Percentiles rank a stretch among this genome's conserved stretches.
These are phyloP conservation scores for Gymnogyps californianus DNA, from an alignment of 2,113 vertebrate species.

Conservation along the genomic window DNA sequence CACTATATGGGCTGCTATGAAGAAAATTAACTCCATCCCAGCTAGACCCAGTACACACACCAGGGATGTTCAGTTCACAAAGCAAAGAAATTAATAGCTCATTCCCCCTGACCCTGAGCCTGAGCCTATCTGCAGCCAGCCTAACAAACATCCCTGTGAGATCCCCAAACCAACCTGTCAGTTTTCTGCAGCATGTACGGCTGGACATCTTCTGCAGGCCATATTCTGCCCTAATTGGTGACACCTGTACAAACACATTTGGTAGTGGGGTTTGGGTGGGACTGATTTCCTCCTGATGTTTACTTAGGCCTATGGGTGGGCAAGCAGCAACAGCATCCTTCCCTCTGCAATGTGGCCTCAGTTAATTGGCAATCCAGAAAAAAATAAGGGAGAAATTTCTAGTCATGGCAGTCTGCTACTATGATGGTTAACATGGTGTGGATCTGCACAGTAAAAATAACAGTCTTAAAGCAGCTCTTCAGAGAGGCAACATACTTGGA, in stretches of 20 bases:
- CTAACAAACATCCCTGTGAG: not conserved
- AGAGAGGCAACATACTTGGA: not conserved
- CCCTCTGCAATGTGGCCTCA: not conserved
- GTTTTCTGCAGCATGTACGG: accelerated
- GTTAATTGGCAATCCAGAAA: not conserved
- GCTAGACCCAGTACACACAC: accelerated
- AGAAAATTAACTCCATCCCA: not conserved
- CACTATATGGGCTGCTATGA: not conserved
- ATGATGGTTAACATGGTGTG: not conserved
- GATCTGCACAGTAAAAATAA: not conserved
- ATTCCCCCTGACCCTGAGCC: not conserved
- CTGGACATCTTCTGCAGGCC: not conserved
- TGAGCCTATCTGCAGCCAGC: not conserved
- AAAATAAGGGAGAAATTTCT: not conserved
- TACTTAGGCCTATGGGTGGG: not conserved
- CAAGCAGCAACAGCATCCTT: not conserved
- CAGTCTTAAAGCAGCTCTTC: not conserved
- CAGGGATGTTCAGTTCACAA: not conserved
- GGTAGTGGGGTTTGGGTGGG: not conserved
- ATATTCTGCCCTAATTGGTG: not conserved
- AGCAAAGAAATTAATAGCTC: not conserved
- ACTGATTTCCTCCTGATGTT: not conserved
- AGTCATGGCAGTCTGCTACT: not conserved
- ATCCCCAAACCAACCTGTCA: not conserved
- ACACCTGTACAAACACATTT: not conserved